Evolutionary conservation across 2,797 vertebrate genomes (phyloP).

Genomic region (Falco biarmicus): DNA sequence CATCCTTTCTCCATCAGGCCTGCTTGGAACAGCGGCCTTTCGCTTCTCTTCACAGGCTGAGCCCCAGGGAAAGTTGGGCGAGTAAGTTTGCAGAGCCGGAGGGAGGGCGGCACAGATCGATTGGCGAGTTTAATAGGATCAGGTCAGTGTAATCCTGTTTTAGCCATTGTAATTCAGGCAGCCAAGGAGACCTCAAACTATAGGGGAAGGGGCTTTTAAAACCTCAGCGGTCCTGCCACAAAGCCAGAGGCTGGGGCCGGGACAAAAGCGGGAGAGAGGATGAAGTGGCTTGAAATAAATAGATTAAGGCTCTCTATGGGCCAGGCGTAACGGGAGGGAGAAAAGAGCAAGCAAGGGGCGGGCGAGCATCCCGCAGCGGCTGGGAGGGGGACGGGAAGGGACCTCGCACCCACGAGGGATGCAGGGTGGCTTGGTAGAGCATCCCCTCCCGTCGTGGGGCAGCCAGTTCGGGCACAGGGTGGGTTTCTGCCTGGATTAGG

Average conservation of each 20-base stretch:
- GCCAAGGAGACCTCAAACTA: conserved; percentile 69
- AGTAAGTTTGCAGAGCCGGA: conserved; percentile 64
- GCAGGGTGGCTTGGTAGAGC: neutral
- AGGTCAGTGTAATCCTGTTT: conserved; percentile 85
- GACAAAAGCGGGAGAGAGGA: conserved; percentile 79
- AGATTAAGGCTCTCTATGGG: conserved; percentile 77
- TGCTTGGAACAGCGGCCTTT: neutral
- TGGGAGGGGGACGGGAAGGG: neutral
- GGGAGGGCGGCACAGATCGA: conserved; percentile 67
- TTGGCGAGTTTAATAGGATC: conserved; percentile 82
- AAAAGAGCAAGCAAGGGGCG: conserved; percentile 72
- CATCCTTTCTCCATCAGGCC: neutral
- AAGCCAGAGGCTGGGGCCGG: conserved; percentile 69
- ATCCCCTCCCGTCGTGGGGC: neutral
- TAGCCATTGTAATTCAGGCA: conserved; percentile 80
- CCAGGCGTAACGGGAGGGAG: conserved; percentile 54
- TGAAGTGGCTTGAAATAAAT: conserved; percentile 83
- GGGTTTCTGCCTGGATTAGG: neutral
- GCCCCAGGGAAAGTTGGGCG: conserved; percentile 42
- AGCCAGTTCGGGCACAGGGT: accelerated
- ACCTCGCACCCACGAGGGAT: neutral
- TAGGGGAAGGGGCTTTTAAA: conserved; percentile 77
- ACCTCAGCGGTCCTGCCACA: conserved; percentile 67
- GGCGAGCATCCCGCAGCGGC: neutral
- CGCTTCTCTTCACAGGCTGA: neutral